Base-by-base conservation (phyloP, 2,797 vertebrate genomes). In the Novumbra hubbsi region DNA sequence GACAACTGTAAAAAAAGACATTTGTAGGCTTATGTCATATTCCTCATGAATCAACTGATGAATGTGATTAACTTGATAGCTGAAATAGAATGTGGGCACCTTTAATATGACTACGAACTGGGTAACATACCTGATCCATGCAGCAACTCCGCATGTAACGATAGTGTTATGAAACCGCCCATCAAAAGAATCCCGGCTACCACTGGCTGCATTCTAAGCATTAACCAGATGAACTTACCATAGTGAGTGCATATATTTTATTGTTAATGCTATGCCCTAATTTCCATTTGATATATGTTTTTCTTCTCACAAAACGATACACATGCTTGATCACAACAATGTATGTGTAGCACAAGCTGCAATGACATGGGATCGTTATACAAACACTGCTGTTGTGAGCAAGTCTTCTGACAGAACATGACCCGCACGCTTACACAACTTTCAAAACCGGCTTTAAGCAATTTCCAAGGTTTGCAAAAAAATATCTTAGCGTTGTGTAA, bases 371-470 rank as follows among this genome's bases (percentile, higher is more conserved):
- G 28, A 66, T 49, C 45, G 12, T 77, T 60, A 70, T 48, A 21
- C 1, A 7, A 38, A 76, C 50, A 68, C 34, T 1, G 7, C 30
- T 41, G 70, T 75, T 63, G 75, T 82, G 74, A 74, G 75, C 73
- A 81, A 81, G 60, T 78, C 81, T 70, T 81, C 80, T 89, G 88
- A 91, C 90, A 88, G 77, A 16, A 9, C 17, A 34, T 87, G 85
- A 88, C 83, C 81, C 73, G 70, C 83, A 62, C 73, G 55, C 72
- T 91, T 88, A 90, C 88, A 91, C 90, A 15, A 73, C 68, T 55
- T 74, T 76, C 14, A 77, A 70, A 70, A 77, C 32, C n/a, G 17
- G 11, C 57, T 68, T 52, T 28, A 24, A 77, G 66, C 62, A 17
- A 66, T 30, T 28, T 64, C 30, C 19, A 67, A 34, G 16, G 30